Evolutionary conservation across 2,797 vertebrate species (phyloP), one percentile per base, ranked within the genome.

Genomic region (Rhynchonycteris naso): DNA sequence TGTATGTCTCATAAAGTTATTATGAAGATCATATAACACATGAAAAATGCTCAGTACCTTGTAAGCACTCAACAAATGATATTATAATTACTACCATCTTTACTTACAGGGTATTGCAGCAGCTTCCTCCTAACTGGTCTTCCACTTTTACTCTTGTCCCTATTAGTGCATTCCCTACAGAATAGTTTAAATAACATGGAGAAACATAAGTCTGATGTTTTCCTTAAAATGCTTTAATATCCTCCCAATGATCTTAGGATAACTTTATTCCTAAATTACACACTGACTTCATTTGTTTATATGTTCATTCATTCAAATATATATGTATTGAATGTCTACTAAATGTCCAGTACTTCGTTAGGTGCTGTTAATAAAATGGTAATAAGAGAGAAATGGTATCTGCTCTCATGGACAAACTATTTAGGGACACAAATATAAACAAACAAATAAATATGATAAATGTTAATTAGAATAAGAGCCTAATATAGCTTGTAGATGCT

Each of bases 141-240:
- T 61, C 85, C 50, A 89, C 24, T 79, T 89, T 15, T 28, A 59
- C 24, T 79, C 56, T 69, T 74, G 7, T 33, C 24, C 30, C 63
- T 38, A 74, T 94, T 24, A 80, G 59, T 30, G 28, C 50, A 50
- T 85, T 89, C n/a, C 69, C 56, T 56, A 21, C 1, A 66, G 72
- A 66, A 43, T 13, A 78, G 43, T 61, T 69, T 22, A 47, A 74
- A 75, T 35, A 79, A 65, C 47, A 90, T 84, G 82, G 66, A 79
- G 26, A 92, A 87, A 59, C 21, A 33, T 74, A 92, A 75, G 52
- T 74, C 18, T 79, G 74, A 38, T 15, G 43, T 1, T 22, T 47
- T 83, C 82, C 30, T 71, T 84, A 86, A 90, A 91, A 69, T 68
- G 50, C 33, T 85, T 71, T 75, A 16, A 33, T 88, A 47, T 90